Percentiles rank a stretch among this genome's conserved stretches.
Evolutionary conservation across 2,113 vertebrate genomes (phyloP).

Genomic region (Notarius quadriscutis): DNA sequence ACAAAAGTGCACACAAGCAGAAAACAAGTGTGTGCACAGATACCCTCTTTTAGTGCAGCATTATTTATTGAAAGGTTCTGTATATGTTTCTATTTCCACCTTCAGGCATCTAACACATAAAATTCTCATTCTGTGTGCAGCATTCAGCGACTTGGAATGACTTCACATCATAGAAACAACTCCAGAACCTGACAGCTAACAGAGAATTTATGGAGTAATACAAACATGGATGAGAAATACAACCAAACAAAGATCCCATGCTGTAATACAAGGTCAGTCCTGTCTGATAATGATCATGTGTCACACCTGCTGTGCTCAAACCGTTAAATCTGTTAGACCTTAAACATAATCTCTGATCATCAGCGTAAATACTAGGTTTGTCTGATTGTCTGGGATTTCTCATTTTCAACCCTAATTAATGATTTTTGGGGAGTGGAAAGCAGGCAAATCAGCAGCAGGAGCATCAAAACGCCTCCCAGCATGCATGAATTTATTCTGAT

Average conservation of each 20-base stretch:
- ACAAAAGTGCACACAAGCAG: slow-evolving; percentile 8
- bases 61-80: slow-evolving; percentile 42
- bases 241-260: not conserved
- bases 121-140: not conserved
- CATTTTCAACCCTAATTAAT: slow-evolving; percentile 22
- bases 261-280: not conserved
- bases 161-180: not conserved
- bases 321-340: not conserved
- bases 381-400: not conserved
- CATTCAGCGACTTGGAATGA: slow-evolving; percentile 7
- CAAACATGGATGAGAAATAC: not conserved
- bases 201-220: too few species aligned
- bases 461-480: not conserved
- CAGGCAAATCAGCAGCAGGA: not conserved
- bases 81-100: slow-evolving; percentile 16
- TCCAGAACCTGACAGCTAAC: not conserved
- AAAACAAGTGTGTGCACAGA: not conserved
- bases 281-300: not conserved
- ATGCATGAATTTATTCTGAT: not conserved
- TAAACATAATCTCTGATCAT: slow-evolving; percentile 23
- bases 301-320: not conserved
- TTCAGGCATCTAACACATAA: slow-evolving; percentile 1
- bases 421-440: not conserved
- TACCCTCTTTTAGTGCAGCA: slow-evolving; percentile 11
- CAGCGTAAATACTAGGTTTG: slow-evolving; percentile 2